Conservation (phyloP, 2,797 vertebrate genomes). For the Pangasius sanitwongsei region DNA sequence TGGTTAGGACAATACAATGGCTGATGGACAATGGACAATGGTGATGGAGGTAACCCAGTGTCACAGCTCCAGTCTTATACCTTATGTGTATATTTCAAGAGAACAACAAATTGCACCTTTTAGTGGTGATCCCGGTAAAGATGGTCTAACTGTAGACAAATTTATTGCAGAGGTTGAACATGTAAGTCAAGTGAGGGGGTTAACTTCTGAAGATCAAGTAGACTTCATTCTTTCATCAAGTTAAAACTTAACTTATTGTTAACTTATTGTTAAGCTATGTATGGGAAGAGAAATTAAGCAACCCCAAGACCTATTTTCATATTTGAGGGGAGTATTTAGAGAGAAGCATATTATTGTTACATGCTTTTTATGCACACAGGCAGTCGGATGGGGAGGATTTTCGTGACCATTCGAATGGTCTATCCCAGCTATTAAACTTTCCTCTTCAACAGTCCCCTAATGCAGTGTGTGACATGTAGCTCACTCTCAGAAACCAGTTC, state of each 20-base stretch:
- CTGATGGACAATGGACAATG: too few relatives aligned
- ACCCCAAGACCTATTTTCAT: not conserved
- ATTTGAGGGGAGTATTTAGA: not conserved
- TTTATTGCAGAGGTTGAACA: not conserved
- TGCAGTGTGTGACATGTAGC: not conserved
- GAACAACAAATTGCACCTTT: not conserved
- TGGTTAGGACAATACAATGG: too few relatives aligned
- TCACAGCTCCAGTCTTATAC: not conserved
- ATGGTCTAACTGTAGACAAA: not conserved
- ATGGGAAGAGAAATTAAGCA: not conserved
- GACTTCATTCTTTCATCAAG: not conserved
- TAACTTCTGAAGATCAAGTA: not conserved
- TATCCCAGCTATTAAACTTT: constrained; percentile 17
- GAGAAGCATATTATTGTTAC: not conserved
- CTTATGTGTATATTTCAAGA: not conserved
- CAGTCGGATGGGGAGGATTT: not conserved
- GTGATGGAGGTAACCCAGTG: too few relatives aligned
- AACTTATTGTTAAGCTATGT: not conserved
- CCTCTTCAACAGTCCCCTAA: constrained; percentile 11
- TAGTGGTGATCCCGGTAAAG: not conserved
- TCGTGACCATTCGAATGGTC: not conserved
- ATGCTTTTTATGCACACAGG: not conserved
- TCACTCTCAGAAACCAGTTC: constrained; percentile 25
- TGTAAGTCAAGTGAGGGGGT: not conserved
- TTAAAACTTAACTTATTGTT: too few relatives aligned